Conservation (phyloP, 2,888 invertebrate genomes). For the Tetheella fluctuosa region DNA sequence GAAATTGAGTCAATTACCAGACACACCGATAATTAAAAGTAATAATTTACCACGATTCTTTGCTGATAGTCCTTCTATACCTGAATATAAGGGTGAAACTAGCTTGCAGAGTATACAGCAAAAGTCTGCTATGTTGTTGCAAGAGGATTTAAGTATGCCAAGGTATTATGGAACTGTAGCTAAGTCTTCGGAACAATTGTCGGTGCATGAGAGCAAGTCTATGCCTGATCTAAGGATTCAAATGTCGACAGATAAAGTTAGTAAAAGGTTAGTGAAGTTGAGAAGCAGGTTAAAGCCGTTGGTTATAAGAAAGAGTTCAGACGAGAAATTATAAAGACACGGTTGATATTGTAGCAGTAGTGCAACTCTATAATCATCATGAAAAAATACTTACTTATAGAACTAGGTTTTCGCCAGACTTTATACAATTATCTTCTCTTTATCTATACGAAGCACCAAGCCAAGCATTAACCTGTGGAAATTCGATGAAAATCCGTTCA, state of each 20-base stretch:
- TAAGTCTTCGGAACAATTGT: slow-evolving; percentile 27
- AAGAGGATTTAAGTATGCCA: slow-evolving; percentile 86
- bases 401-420: neutral
- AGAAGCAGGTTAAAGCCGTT: slow-evolving; percentile 75
- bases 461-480: no score
- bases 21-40: slow-evolving; percentile 79
- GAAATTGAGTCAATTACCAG: slow-evolving; percentile 71
- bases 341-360: neutral
- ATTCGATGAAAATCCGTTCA: no score
- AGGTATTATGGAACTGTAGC: slow-evolving; percentile 82
- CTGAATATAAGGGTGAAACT: slow-evolving; percentile 74
- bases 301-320: slow-evolving; percentile 76
- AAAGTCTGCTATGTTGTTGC: slow-evolving; percentile 77
- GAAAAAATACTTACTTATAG: neutral
- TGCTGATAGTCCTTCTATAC: slow-evolving; percentile 66
- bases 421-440: no score
- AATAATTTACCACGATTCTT: slow-evolving; percentile 78
- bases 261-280: slow-evolving; percentile 74
- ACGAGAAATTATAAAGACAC: slow-evolving; percentile 64
- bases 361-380: neutral
- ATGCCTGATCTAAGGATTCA: slow-evolving; percentile 78
- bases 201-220: slow-evolving; percentile 77
- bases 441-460: no score
- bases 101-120: slow-evolving; percentile 79
- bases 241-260: slow-evolving; percentile 60